These are phyloP conservation scores for Chrysopilus asiliformis DNA, from an alignment of 2,888 invertebrate species.

Conservation along the genomic window DNA sequence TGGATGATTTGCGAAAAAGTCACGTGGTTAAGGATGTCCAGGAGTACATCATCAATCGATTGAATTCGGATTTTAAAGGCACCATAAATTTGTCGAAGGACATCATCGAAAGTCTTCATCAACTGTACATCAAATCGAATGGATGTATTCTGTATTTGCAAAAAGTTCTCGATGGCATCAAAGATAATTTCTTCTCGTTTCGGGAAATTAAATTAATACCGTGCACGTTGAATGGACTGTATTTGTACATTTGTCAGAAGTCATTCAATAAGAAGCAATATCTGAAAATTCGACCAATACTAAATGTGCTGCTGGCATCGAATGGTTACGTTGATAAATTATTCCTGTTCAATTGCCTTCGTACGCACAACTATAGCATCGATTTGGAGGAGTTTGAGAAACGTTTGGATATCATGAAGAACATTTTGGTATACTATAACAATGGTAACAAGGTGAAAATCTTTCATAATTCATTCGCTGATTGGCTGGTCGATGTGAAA, in stretches of 20 bases:
- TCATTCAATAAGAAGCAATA: slow-evolving; percentile 82
- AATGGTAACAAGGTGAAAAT: slow-evolving; percentile 37
- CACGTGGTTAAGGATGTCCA: slow-evolving; percentile 92
- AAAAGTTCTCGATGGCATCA: slow-evolving; percentile 82
- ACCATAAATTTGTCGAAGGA: slow-evolving; percentile 79
- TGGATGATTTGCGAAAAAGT: slow-evolving; percentile 80
- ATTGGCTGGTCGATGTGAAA: slow-evolving; percentile 94
- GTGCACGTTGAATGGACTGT: slow-evolving; percentile 87
- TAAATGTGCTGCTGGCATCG: slow-evolving; percentile 79
- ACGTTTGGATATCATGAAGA: slow-evolving; percentile 57
- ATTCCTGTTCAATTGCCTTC: slow-evolving; percentile 67
- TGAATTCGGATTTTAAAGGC: slow-evolving; percentile 80
- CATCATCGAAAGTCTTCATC: slow-evolving; percentile 90
- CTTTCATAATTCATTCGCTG: slow-evolving; percentile 90
- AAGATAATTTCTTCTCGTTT: slow-evolving; percentile 82
- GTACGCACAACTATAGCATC: slow-evolving; percentile 65
- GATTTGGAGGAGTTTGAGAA: slow-evolving; percentile 69
- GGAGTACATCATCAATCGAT: slow-evolving; percentile 78
- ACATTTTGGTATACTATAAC: slow-evolving; percentile 34
- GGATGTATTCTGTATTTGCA: slow-evolving; percentile 81
- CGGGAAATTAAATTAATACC: slow-evolving; percentile 88
- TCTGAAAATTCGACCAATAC: slow-evolving; percentile 67
- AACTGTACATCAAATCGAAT: slow-evolving; percentile 89
- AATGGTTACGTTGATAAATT: slow-evolving; percentile 71
- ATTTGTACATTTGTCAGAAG: slow-evolving; percentile 87